Base-by-base conservation (phyloP, 1,140 invertebrate species). In the Oryzaephilus surinamensis region DNA sequence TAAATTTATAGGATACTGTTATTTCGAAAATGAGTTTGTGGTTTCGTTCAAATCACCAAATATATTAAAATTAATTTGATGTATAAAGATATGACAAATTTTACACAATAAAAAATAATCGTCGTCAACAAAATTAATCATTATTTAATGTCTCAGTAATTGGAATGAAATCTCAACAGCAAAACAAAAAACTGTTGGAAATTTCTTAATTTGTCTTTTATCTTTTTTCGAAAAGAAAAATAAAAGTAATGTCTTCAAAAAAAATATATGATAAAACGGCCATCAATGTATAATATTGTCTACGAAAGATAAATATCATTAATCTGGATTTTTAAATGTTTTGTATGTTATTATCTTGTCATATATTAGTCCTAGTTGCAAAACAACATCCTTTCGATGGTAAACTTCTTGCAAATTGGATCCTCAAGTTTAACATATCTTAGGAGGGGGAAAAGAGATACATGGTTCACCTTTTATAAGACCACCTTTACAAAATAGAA, bases 401-500 rank as follows among this genome's bases (percentile, higher is more conserved):
- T n/a, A n/a, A n/a, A n/a, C n/a, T 19, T 33, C 20, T 19, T 33
- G 31, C 31, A 33, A 33, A 31, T 31, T 31, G 29, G 3, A 18
- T 14, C 6, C 31, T 7, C 17, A 14, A 16, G 8, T 19, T 33
- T 33, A 5, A 12, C n/a, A 14, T 29, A 27, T 12, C 17, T 32
- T 14, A 33, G 17, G n/a, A 11, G 18, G 42, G 48, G 48, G 46
- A 50, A 47, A 51, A 49, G 51, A 38, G 41, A 40, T 50, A 37
- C 38, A 39, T 38, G 34, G 32, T 24, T 41, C 41, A 36, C 21
- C 41, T 46, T 51, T 55, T 57, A 54, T 55, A 57, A 54, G 48
- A 57, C 46, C 48, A 51, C 54, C 51, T 55, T 55, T 41, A 36
- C 37, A 55, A 46, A 43, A 45, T 47, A 41, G 41, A 44, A 43